These are phyloP conservation scores for Geophilus truncorum DNA, from an alignment of 2,888 invertebrate species.

Conservation along the genomic window DNA sequence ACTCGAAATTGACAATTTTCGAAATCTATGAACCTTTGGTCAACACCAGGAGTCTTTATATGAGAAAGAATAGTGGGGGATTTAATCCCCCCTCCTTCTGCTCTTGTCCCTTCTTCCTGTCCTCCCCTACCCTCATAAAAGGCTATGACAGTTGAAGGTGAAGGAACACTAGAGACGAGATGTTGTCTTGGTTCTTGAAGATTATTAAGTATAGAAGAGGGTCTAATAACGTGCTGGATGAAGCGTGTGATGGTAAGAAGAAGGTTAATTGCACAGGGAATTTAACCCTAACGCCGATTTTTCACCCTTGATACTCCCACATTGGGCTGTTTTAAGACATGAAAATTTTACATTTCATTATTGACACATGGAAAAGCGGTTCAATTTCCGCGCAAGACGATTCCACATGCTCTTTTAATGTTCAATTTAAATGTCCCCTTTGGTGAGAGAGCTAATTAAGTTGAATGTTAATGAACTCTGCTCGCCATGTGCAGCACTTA, in stretches of 20 bases:
- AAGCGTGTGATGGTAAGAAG: constrained; percentile 11
- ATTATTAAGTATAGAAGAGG: background rate
- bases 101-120: constrained; percentile 15
- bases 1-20: background rate
- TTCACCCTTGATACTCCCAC: background rate
- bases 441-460: background rate
- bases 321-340: no score
- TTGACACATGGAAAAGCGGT: background rate
- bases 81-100: background rate
- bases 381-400: background rate
- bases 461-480: constrained; percentile 1
- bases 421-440: background rate
- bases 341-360: no score
- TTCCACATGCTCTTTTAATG: background rate
- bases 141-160: constrained; percentile 20
- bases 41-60: background rate
- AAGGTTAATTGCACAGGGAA: background rate
- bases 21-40: background rate
- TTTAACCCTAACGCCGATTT: background rate
- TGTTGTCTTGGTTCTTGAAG: constrained; percentile 1
- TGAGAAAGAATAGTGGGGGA: background rate
- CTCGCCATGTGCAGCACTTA: background rate
- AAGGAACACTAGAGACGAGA: constrained; percentile 11
- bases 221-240: constrained; percentile 2
- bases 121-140: constrained; percentile 9